Evolutionary conservation across 2,797 vertebrate genomes (phyloP).

Genomic region (Bufotes viridis): DNA sequence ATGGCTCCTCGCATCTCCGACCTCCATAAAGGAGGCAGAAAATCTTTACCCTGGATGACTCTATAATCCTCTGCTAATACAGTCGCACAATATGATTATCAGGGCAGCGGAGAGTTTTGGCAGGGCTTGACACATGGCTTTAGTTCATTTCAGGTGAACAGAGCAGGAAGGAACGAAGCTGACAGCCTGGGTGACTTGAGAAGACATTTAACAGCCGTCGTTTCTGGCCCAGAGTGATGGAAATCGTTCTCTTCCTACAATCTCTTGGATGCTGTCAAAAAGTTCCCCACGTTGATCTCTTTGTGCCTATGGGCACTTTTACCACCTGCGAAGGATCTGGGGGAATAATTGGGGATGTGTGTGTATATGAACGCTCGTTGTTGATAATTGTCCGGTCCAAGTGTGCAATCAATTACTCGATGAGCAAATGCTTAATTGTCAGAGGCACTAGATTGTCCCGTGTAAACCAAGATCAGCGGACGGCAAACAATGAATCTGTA

Average conservation of each 20-base stretch:
- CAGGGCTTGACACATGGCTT: conserved; percentile 26
- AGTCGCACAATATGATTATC: conserved; percentile 41
- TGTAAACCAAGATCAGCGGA: too few species aligned
- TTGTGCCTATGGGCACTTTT: neutral
- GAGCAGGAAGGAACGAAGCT: conserved; percentile 14
- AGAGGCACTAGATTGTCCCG: too few species aligned
- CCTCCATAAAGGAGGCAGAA: conserved; percentile 27
- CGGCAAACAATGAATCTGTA: too few species aligned
- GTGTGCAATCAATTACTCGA: too few species aligned
- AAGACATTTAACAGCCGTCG: conserved; percentile 14
- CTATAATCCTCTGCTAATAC: conserved; percentile 51
- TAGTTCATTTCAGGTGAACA: conserved; percentile 55
- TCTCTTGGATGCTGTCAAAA: neutral
- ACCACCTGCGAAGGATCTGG: too few species aligned
- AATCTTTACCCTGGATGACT: conserved; percentile 51
- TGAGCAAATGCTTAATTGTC: too few species aligned
- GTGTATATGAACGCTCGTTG: too few species aligned
- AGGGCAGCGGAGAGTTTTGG: conserved; percentile 35
- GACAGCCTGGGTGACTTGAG: conserved; percentile 8
- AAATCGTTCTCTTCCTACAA: neutral
- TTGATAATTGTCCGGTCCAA: too few species aligned
- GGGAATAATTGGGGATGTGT: too few species aligned
- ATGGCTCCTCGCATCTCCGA: neutral
- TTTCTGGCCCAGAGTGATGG: neutral
- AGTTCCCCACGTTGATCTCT: neutral